These are phyloP conservation scores for Aphidius gifuensis DNA, from an alignment of 1,140 invertebrate species.

Conservation along the genomic window DNA sequence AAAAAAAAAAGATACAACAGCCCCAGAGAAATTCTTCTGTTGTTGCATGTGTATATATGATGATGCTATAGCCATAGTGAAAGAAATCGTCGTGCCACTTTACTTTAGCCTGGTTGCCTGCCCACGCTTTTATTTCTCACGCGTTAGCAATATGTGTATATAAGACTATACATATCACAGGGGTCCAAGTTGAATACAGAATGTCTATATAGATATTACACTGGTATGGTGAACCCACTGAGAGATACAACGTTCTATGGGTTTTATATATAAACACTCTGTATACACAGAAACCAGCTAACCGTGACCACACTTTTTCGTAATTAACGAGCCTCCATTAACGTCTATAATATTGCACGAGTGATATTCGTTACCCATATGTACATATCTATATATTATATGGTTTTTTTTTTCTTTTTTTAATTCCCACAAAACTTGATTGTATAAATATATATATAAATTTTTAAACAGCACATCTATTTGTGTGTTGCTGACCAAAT, in stretches of 20 bases:
- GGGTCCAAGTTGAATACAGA: too few species aligned
- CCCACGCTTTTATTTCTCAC: conserved; percentile 42
- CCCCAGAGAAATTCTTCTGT: too few species aligned
- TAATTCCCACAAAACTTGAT: not conserved
- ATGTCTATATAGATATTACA: too few species aligned
- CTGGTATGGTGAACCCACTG: too few species aligned
- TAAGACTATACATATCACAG: too few species aligned
- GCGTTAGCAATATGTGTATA: conserved; percentile 2
- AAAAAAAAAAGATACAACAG: too few species aligned
- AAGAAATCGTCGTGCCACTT: conserved; percentile 11
- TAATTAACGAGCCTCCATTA: conserved; percentile 52
- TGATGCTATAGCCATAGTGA: not conserved
- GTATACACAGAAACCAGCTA: too few species aligned
- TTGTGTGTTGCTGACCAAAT: too few species aligned
- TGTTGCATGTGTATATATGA: conserved; percentile 6
- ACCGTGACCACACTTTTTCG: conserved; percentile 26
- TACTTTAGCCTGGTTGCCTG: conserved; percentile 1
- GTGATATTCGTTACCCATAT: conserved; percentile 42
- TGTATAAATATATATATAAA: too few species aligned
- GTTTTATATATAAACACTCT: too few species aligned
- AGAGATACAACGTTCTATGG: too few species aligned
- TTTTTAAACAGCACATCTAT: too few species aligned
- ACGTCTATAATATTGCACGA: conserved; percentile 48
- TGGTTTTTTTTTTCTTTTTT: not conserved
- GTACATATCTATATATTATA: conserved; percentile 6